These are phyloP conservation scores for Yponomeuta sedellus DNA, from an alignment of 2,888 invertebrate species.

Conservation along the genomic window DNA sequence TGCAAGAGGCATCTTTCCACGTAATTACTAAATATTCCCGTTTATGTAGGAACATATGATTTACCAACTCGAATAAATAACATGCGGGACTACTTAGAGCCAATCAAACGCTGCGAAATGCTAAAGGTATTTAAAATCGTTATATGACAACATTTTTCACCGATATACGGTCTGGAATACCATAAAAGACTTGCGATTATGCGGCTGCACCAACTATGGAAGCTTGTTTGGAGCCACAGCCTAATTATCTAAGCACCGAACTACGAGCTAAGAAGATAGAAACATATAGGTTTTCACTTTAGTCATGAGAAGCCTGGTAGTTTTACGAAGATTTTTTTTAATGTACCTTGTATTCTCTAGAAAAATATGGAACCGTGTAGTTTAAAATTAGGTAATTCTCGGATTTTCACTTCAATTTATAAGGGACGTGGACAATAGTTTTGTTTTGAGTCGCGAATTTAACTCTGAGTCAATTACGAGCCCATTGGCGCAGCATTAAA, in stretches of 20 bases:
- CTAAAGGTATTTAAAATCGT: conserved; percentile 56
- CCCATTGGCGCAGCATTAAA: not conserved
- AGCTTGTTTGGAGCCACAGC: conserved; percentile 48
- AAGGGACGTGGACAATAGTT: not conserved
- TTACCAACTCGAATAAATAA: not conserved
- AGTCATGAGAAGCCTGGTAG: not conserved
- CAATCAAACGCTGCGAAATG: conserved; percentile 43
- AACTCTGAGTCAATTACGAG: not conserved
- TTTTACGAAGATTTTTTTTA: too few relatives aligned
- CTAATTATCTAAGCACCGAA: conserved; percentile 62
- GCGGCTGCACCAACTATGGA: conserved; percentile 61
- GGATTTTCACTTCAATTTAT: not conserved
- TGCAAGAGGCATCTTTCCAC: not conserved
- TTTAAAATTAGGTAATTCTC: not conserved
- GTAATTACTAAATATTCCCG: not conserved
- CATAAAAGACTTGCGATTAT: conserved; percentile 62
- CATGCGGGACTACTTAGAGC: conserved; percentile 27
- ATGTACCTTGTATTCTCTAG: too few relatives aligned
- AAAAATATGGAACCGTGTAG: conserved; percentile 17
- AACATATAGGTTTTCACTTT: conserved; percentile 25
- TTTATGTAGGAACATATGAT: not conserved
- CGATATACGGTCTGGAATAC: conserved; percentile 51
- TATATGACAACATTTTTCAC: conserved; percentile 70
- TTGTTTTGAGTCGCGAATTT: not conserved
- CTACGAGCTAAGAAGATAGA: conserved; percentile 53